Evolutionary conservation across 2,888 invertebrate genomes (phyloP).

Genomic region (Sabellastarte sp.): DNA sequence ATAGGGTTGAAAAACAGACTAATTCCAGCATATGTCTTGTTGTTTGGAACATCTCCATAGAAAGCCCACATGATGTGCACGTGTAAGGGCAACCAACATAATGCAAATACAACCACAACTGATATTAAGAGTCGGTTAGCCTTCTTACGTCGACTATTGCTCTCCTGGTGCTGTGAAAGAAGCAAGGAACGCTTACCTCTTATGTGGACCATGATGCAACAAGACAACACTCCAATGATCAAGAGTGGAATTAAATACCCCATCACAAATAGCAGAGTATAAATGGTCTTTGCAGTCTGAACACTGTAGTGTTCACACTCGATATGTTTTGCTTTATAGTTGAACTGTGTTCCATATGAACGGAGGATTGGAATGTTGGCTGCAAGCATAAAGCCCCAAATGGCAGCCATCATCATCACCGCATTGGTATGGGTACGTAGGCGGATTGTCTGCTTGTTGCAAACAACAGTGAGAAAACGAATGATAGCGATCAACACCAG

Average conservation of each 20-base stretch:
- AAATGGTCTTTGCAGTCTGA: slow-evolving; percentile 15
- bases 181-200: no score
- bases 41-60: slow-evolving; percentile 23
- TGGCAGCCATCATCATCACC: slow-evolving; percentile 16
- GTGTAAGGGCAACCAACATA: slow-evolving; percentile 35
- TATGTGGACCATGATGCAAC: slow-evolving; percentile 29
- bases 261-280: slow-evolving; percentile 28
- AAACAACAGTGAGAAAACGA: slow-evolving; percentile 24
- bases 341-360: slow-evolving; percentile 9
- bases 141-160: slow-evolving; percentile 6
- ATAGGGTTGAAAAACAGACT: slow-evolving; percentile 29
- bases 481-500: slow-evolving; percentile 28
- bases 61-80: slow-evolving; percentile 31
- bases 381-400: slow-evolving; percentile 18
- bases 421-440: slow-evolving; percentile 17
- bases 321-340: no score
- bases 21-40: slow-evolving; percentile 20
- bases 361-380: slow-evolving; percentile 13
- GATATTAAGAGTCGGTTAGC: slow-evolving; percentile 29
- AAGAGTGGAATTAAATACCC: slow-evolving; percentile 28
- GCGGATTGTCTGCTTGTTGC: background rate
- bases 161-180: no score
- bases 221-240: slow-evolving; percentile 24
- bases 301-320: slow-evolving; percentile 19
- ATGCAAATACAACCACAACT: slow-evolving; percentile 34